These are phyloP conservation scores for Kuschelorhynchus macadamiae DNA, from an alignment of 2,888 invertebrate species.

Conservation along the genomic window DNA sequence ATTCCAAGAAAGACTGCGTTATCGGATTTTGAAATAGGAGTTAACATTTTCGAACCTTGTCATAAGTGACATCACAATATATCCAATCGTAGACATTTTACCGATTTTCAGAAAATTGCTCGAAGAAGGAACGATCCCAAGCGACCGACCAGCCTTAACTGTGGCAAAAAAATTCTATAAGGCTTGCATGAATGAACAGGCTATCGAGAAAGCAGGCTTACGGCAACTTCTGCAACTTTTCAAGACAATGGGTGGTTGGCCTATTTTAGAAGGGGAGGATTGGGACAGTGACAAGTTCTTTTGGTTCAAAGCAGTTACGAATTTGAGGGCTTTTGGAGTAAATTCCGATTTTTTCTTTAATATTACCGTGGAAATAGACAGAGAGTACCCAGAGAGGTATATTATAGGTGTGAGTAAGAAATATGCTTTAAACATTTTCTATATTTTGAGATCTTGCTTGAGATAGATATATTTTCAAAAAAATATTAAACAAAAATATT, in stretches of 20 bases:
- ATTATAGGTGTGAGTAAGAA: conserved; percentile 60
- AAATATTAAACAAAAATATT: not conserved
- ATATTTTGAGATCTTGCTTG: not conserved
- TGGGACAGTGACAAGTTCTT: conserved; percentile 67
- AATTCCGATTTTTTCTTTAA: conserved; percentile 63
- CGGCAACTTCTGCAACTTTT: conserved; percentile 63
- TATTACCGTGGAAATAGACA: conserved; percentile 59
- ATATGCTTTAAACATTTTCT: not conserved
- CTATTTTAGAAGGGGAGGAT: conserved; percentile 69
- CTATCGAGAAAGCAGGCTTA: conserved; percentile 61
- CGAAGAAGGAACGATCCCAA: conserved; percentile 51
- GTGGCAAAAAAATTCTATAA: conserved; percentile 61
- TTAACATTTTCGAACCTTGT: too few relatives aligned
- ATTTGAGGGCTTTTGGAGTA: conserved; percentile 62
- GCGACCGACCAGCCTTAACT: conserved; percentile 53
- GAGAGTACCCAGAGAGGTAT: conserved; percentile 57
- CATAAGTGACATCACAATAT: too few relatives aligned
- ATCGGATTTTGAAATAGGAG: too few relatives aligned
- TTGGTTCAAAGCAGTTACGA: conserved; percentile 62
- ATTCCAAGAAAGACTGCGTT: too few relatives aligned
- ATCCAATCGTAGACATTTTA: too few relatives aligned
- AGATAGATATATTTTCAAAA: conserved; percentile 13
- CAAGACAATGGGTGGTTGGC: conserved; percentile 74
- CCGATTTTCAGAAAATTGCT: conserved; percentile 54
- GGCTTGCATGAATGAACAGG: conserved; percentile 64